These are phyloP conservation scores for Rhabdomys dilectus DNA, from an alignment of 2,113 vertebrate genomes.

Conservation along the genomic window DNA sequence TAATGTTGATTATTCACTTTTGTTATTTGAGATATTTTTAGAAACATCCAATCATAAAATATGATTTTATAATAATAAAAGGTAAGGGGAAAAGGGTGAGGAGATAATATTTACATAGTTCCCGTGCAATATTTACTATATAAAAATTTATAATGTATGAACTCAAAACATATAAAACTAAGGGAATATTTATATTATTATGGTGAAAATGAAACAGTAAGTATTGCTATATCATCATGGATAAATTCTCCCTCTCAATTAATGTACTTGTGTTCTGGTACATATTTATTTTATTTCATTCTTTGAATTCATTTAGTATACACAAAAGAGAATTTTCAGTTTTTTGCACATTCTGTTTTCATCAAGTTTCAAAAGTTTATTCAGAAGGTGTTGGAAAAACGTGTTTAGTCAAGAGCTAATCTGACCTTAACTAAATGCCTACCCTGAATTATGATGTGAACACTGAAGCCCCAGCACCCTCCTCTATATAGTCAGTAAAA, in stretches of 20 bases:
- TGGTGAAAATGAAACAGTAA: not conserved
- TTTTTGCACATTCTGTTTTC: not conserved
- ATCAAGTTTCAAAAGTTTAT: not conserved
- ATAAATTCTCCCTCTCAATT: not conserved
- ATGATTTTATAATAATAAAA: constrained; percentile 30
- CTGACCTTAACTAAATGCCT: not conserved
- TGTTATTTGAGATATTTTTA: constrained; percentile 50
- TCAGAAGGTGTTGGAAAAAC: not conserved
- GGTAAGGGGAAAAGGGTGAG: not conserved
- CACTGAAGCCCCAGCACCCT: not conserved
- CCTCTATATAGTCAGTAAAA: not conserved
- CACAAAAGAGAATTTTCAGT: not conserved
- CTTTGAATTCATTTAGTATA: not conserved
- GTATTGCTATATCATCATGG: not conserved
- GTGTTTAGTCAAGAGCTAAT: not conserved
- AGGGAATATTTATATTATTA: not conserved
- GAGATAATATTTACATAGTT: not conserved
- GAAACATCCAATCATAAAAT: not conserved
- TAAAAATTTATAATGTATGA: not conserved
- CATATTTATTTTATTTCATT: not conserved
- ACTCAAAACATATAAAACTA: not conserved
- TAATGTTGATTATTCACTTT: constrained; percentile 39
- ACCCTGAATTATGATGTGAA: not conserved
- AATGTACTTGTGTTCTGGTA: not conserved
- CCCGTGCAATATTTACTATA: not conserved